Base-by-base conservation (phyloP, 2,113 vertebrate species). In the Mugil cephalus region DNA sequence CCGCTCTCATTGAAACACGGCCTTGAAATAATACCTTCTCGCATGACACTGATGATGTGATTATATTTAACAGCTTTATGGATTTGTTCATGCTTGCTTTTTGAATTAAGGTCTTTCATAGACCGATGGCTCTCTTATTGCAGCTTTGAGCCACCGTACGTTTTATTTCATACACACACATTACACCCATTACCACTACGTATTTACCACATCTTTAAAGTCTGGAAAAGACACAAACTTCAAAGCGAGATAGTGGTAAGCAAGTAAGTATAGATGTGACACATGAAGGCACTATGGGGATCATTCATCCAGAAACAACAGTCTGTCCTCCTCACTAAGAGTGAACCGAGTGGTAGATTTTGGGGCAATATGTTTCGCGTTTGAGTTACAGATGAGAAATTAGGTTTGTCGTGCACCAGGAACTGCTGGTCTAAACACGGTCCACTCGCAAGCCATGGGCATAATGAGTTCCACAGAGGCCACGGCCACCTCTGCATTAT, bases 391-490 rank as follows among this genome's bases (percentile, higher is more conserved):
- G 66, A 74, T 53, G 74, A 80, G 74, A 66, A 79, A 82, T 87
- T 15, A 65, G 61, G 38, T 10, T 74, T 77, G 86, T 90, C 80
- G 83, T 78, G 80, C 79, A 60, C 61, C 65, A 70, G 77, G 77
- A 75, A 86, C 81, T 86, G 69, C 79, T 81, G 78, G 79, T 89
- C 84, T 83, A 79, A 92, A 89, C 63, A 74, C n/a, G n/a, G 77
- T 77, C 62, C 17, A 17, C 64, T 73, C 54, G 64, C 63, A 51
- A 67, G 58, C 80, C 47, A n/a, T 69, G 45, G 55, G 39, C 60
- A 58, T 85, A 88, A 89, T 83, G 78, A 88, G 62, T 43, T 78
- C 79, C 88, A 70, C 65, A 13, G 77, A 75, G 87, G 74, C 66
- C 46, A 52, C 21, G 61, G 69, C 60, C 65, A 69, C 63, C 10